phyloP scores from a whole-genome alignment of 2,888 invertebrate genomes.

The Drosophila tanythrix region DNA sequence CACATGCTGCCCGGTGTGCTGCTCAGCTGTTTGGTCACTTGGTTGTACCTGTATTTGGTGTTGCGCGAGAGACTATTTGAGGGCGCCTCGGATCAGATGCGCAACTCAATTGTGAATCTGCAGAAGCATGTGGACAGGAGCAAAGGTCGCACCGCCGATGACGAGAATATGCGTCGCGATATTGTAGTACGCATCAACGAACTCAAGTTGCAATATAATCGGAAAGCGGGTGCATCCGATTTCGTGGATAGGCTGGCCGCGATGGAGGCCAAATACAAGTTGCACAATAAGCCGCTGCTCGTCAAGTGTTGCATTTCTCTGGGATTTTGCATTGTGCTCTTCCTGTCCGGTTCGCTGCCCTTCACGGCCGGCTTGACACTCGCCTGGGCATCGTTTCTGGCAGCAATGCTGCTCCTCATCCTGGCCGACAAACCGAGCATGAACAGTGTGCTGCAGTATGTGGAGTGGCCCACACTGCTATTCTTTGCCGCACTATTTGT shows the following conservation, averaged over 20 bases:
- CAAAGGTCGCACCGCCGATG: slow-evolving; percentile 92
- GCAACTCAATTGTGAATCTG: slow-evolving; percentile 92
- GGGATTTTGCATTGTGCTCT: slow-evolving; percentile 89
- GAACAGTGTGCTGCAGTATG: slow-evolving; percentile 91
- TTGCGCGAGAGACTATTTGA: slow-evolving; percentile 88
- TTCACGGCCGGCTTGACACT: slow-evolving; percentile 89
- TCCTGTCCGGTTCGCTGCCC: slow-evolving; percentile 92
- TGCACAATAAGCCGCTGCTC: slow-evolving; percentile 90
- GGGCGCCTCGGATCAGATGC: slow-evolving; percentile 88
- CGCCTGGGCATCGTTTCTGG: slow-evolving; percentile 94
- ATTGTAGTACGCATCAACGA: slow-evolving; percentile 89
- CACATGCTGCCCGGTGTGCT: slow-evolving; percentile 92
- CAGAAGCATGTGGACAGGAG: slow-evolving; percentile 88
- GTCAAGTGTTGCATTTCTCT: slow-evolving; percentile 90
- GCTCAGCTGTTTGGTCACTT: slow-evolving; percentile 84
- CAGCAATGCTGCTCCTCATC: slow-evolving; percentile 91
- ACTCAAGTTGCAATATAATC: slow-evolving; percentile 87
- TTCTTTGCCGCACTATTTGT: slow-evolving; percentile 95
- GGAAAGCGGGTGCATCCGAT: slow-evolving; percentile 85
- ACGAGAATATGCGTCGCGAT: slow-evolving; percentile 90
- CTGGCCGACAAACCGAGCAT: slow-evolving; percentile 91
- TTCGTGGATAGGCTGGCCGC: slow-evolving; percentile 87
- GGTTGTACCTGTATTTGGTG: slow-evolving; percentile 89
- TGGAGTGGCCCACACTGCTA: slow-evolving; percentile 95
- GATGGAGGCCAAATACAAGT: slow-evolving; percentile 89